These are phyloP conservation scores for Phaedon cochleariae DNA, from an alignment of 2,888 invertebrate species.

Conservation along the genomic window DNA sequence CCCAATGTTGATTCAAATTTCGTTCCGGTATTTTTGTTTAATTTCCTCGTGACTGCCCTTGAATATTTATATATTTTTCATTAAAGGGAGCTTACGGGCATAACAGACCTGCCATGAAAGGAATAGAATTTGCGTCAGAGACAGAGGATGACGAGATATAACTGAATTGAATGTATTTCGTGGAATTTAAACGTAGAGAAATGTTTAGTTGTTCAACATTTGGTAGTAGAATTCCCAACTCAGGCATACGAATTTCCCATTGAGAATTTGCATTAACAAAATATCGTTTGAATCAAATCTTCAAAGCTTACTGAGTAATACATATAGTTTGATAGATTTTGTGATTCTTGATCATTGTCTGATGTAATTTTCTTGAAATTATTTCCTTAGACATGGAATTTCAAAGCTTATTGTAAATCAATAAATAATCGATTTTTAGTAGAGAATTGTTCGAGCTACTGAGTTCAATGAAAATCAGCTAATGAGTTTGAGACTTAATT, in stretches of 20 bases:
- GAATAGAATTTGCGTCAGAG: conserved; percentile 24
- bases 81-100: conserved; percentile 29
- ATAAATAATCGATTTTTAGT: too few relatives aligned
- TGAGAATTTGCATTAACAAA: conserved; percentile 14
- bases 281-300: too few relatives aligned
- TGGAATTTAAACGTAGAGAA: conserved; percentile 22
- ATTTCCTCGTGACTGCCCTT: conserved; percentile 34
- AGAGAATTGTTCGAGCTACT: too few relatives aligned
- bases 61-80: conserved; percentile 41
- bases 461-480: too few relatives aligned
- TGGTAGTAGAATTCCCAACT: background rate
- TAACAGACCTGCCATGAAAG: conserved; percentile 25
- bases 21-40: conserved; percentile 37
- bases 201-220: conserved; percentile 6
- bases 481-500: too few relatives aligned
- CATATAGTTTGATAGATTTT: too few relatives aligned
- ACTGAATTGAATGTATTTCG: conserved; percentile 26
- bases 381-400: too few relatives aligned
- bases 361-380: too few relatives aligned
- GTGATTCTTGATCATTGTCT: too few relatives aligned
- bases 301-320: too few relatives aligned
- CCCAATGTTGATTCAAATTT: conserved; percentile 26
- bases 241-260: too few relatives aligned
- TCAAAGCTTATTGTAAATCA: too few relatives aligned
- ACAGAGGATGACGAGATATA: conserved; percentile 23